These are phyloP conservation scores for Telenomus remus DNA, from an alignment of 1,140 invertebrate genomes.

Conservation along the genomic window DNA sequence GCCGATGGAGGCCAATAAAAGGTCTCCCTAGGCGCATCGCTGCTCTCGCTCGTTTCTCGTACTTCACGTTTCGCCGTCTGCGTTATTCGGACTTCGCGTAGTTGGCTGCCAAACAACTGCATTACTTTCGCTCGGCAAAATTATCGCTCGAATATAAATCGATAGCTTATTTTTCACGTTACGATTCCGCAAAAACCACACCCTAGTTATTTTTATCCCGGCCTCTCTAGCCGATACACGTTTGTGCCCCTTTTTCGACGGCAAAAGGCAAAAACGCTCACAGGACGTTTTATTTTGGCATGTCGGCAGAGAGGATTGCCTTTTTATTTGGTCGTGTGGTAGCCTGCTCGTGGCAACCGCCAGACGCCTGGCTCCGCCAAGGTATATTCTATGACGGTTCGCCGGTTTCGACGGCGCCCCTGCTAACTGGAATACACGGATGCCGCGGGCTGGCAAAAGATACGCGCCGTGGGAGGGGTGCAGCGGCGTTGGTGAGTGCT, in stretches of 20 bases:
- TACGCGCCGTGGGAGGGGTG: constrained; percentile 32
- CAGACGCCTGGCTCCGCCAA: constrained; percentile 58
- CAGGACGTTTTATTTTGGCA: constrained; percentile 69
- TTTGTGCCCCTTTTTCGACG: constrained; percentile 22
- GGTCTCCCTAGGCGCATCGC: constrained; percentile 22
- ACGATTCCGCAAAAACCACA: constrained; percentile 2
- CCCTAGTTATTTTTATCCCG: background rate
- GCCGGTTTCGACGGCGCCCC: constrained; percentile 67
- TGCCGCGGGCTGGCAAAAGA: constrained; percentile 59
- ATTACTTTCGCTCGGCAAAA: constrained; percentile 3
- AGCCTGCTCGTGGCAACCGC: constrained; percentile 50
- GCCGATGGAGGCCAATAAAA: constrained; percentile 27
- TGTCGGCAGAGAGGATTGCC: constrained; percentile 57
- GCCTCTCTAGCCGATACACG: constrained; percentile 11
- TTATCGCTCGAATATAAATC: constrained; percentile 9
- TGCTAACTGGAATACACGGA: constrained; percentile 68
- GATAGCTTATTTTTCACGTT: constrained; percentile 8
- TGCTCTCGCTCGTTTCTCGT: constrained; percentile 15
- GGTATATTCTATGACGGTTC: constrained; percentile 71
- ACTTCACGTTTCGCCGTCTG: too few species aligned
- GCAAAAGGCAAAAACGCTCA: constrained; percentile 44
- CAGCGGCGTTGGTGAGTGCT: constrained; percentile 19
- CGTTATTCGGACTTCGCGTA: background rate
- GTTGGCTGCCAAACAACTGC: constrained; percentile 5
- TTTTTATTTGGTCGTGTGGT: constrained; percentile 65